phyloP scores from a whole-genome alignment of 2,797 vertebrate genomes.

The Sebastes hopkinsi region DNA sequence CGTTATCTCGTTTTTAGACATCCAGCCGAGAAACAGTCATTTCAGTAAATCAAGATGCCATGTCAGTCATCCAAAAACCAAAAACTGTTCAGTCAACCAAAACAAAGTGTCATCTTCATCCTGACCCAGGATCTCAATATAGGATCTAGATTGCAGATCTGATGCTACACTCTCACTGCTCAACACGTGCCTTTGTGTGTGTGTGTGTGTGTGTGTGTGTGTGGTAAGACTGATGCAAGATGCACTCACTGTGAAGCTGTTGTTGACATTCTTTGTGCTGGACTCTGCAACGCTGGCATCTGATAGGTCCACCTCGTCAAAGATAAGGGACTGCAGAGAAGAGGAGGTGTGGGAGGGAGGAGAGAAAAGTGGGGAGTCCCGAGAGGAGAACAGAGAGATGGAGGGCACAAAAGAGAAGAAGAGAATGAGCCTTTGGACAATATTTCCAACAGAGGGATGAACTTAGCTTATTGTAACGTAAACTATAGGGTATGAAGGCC shows the following conservation, averaged over 20 bases:
- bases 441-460: background rate
- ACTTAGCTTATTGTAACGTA: conserved; percentile 1
- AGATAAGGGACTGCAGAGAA: conserved; percentile 92
- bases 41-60: background rate
- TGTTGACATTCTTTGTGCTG: conserved; percentile 99
- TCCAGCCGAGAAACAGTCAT: background rate
- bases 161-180: background rate
- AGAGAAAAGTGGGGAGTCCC: background rate
- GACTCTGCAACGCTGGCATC: conserved; percentile 99
- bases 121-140: background rate
- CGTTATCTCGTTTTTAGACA: background rate
- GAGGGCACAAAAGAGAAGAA: background rate
- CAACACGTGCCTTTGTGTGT: background rate
- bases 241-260: conserved; percentile 96
- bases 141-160: background rate
- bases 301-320: conserved; percentile 98
- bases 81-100: background rate
- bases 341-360: background rate
- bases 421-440: conserved; percentile 13
- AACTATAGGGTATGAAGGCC: background rate
- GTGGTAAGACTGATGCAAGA: conserved; percentile 17
- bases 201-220: background rate
- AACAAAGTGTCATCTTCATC: background rate
- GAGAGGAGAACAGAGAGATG: background rate
- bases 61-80: background rate